These are phyloP conservation scores for Mandrillus leucophaeus DNA, from an alignment of 2,113 vertebrate species.

Conservation along the genomic window DNA sequence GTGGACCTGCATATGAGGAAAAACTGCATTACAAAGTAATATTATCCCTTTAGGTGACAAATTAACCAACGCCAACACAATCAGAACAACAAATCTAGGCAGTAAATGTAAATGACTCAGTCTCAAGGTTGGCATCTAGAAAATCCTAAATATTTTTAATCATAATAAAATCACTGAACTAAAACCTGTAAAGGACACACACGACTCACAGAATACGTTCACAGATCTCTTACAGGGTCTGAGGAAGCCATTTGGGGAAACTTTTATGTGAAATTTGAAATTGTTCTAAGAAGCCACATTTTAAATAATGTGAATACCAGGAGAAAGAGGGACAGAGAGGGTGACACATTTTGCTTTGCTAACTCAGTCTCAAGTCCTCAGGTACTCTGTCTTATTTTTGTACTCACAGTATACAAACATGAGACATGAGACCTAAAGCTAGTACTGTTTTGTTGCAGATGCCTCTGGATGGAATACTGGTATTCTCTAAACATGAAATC, in stretches of 20 bases:
- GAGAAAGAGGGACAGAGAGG: too few species aligned
- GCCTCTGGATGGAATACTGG: too few species aligned
- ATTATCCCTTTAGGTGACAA: background rate
- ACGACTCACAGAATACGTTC: background rate
- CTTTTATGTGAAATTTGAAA: too few species aligned
- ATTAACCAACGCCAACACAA: background rate
- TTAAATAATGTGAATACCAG: too few species aligned
- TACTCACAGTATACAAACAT: too few species aligned
- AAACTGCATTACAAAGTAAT: background rate
- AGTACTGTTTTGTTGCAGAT: too few species aligned
- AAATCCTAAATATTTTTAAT: background rate
- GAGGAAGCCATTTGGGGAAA: background rate
- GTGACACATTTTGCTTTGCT: too few species aligned
- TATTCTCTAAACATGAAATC: background rate
- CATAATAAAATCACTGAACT: background rate
- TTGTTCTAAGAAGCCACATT: too few species aligned
- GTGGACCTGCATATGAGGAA: background rate
- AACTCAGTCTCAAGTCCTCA: too few species aligned
- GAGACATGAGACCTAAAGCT: too few species aligned
- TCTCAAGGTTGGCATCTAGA: background rate
- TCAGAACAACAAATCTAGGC: background rate
- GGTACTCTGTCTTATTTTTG: too few species aligned
- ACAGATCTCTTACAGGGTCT: background rate
- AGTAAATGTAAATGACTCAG: background rate
- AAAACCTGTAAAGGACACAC: background rate